Evolutionary conservation across 1,140 invertebrate genomes (phyloP), one percentile per base, ranked within the genome.

Genomic region (Leucophenga varia): DNA sequence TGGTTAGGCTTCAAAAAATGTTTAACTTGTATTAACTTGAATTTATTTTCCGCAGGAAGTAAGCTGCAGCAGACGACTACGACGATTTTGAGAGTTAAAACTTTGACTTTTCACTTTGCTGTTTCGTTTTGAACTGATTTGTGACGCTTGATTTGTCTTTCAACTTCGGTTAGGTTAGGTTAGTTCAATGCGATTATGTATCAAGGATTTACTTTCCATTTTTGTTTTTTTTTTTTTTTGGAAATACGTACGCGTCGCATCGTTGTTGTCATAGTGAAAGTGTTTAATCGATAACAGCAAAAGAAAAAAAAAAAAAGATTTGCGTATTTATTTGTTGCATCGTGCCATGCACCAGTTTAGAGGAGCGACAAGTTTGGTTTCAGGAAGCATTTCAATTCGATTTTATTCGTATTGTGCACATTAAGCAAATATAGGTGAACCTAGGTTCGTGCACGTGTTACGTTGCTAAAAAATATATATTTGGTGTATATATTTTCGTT

Each of bases 111-210:
- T 51, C 56, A 38, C 47, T 43, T 57, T 38, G 63, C 46, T 49
- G 42, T 46, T 56, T 57, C 41, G 36, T 49, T 41, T 54, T 52
- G 39, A 63, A 67, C 63, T 67, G 63, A 63, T 67, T 67, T 67
- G 56, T 67, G 59, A 59, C 63, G 58, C 58, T 57, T 63, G 56
- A 63, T 59, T 50, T 34, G 37, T 6, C 53, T 67, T 67, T 67
- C 64, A 25, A 57, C 59, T 67, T 67, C 59, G 54, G 64, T 68
- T 64, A 67, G 63, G 63, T 67, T 67, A 67, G 63, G 43, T 42
- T 52, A 38, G 14, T 13, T 22, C 20, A n/a, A n/a, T n/a, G n/a
- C n/a, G 2, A 44, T 12, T 17, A 25, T 55, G 54, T 25, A 25
- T 25, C 22, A 54, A 43, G 47, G 45, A 39, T 52, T 32, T 48